Percentiles rank a stretch among this genome's conserved stretches.
Evolutionary conservation across 2,888 invertebrate species (phyloP).

Genomic region (Exocentrus adspersus): DNA sequence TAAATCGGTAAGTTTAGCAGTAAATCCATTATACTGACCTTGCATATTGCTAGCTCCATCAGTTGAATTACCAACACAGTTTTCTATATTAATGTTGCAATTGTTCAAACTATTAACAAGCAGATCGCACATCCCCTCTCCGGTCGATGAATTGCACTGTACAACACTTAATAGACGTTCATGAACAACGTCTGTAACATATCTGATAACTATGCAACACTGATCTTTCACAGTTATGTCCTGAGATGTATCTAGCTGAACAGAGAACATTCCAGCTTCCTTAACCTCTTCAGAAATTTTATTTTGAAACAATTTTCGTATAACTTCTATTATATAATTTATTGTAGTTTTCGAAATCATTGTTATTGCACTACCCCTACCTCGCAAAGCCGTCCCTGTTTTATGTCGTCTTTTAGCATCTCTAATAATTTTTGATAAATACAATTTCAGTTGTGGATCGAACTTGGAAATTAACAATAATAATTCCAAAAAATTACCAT

Average conservation of each 20-base stretch:
- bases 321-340: conserved; percentile 24
- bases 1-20: not conserved
- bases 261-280: conserved; percentile 27
- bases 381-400: not conserved
- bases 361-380: not conserved
- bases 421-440: not conserved
- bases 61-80: conserved; percentile 3
- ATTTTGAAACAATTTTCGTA: conserved; percentile 20
- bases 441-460: not conserved
- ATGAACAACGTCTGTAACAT: conserved; percentile 1
- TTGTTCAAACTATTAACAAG: not conserved
- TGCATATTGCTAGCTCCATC: conserved; percentile 5
- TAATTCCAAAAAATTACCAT: not conserved
- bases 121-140: not conserved
- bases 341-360: not conserved
- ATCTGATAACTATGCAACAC: conserved; percentile 15
- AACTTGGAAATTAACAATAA: not conserved
- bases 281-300: conserved; percentile 19
- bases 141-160: not conserved
- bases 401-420: not conserved
- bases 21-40: not conserved
- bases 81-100: not conserved
- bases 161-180: not conserved
- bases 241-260: conserved; percentile 35
- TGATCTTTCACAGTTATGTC: conserved; percentile 32